Conservation (phyloP, 2,888 invertebrate species). For the Cistogaster globosa region DNA sequence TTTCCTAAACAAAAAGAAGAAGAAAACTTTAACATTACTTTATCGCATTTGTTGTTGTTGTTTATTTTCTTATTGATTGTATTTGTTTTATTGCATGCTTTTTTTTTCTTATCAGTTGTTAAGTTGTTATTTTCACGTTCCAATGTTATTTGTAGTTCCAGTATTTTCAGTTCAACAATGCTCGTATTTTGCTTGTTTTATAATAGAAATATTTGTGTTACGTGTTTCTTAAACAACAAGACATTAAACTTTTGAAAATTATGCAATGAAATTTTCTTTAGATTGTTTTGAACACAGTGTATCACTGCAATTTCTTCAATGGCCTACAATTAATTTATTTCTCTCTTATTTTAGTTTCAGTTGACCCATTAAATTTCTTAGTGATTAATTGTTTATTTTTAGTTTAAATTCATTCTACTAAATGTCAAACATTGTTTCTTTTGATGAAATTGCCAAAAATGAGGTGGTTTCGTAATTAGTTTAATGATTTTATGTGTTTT, state of each 20-base stretch:
- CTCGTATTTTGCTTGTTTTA: background rate
- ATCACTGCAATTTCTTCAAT: too few species aligned
- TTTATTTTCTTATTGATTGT: constrained; percentile 7
- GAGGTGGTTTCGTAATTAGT: constrained; percentile 41
- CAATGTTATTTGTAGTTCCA: constrained; percentile 39
- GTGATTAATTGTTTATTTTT: constrained; percentile 57
- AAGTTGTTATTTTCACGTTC: constrained; percentile 2
- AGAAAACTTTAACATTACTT: background rate
- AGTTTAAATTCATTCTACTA: constrained; percentile 36
- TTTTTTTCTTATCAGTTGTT: constrained; percentile 35
- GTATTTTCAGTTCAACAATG: background rate
- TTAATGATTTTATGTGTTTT: constrained; percentile 17
- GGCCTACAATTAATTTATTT: constrained; percentile 5
- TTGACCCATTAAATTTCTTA: constrained; percentile 59
- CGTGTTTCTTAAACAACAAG: constrained; percentile 41
- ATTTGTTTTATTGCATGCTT: constrained; percentile 50
- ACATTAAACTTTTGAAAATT: constrained; percentile 49
- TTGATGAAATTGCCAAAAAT: constrained; percentile 40
- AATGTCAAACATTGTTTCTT: constrained; percentile 56
- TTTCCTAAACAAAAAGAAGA: constrained; percentile 11
- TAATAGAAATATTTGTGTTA: constrained; percentile 14
- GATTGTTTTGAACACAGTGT: background rate
- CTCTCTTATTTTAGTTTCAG: constrained; percentile 23
- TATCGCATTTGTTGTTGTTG: constrained; percentile 45
- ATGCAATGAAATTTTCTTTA: constrained; percentile 7